Percentiles rank a stretch among this genome's conserved stretches.
phyloP scores from a whole-genome alignment of 2,113 vertebrate species.

The Anhinga anhinga region DNA sequence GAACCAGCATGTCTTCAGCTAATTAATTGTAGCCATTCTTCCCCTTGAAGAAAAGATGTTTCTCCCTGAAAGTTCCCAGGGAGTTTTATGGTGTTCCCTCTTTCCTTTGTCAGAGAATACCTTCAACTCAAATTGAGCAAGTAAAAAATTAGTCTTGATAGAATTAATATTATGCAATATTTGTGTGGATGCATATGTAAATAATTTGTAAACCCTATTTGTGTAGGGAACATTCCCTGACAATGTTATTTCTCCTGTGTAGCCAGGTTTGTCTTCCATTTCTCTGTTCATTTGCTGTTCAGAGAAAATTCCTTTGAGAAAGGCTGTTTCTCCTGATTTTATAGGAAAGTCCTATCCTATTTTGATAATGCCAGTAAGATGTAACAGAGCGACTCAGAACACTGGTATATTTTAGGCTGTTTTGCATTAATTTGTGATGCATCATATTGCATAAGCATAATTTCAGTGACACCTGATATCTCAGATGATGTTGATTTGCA shows the following conservation, averaged over 20 bases:
- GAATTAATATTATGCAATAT: neutral
- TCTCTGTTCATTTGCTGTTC: neutral
- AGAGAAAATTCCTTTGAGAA: neutral
- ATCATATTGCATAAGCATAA: neutral
- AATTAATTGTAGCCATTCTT: neutral
- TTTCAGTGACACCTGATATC: neutral
- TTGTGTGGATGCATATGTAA: neutral
- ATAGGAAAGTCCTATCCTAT: neutral
- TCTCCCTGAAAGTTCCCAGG: neutral
- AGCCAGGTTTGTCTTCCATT: neutral
- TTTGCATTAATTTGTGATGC: neutral
- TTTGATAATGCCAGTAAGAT: neutral
- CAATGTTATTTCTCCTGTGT: neutral
- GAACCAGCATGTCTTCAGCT: neutral
- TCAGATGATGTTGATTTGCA: neutral
- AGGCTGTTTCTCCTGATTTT: neutral
- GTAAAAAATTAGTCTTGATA: neutral
- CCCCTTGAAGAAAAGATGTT: neutral
- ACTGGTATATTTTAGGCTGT: neutral
- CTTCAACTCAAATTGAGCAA: neutral
- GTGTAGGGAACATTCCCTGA: neutral
- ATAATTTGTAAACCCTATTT: neutral
- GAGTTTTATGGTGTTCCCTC: neutral
- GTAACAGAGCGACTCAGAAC: neutral
- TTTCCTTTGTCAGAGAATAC: neutral